Percentiles rank a stretch among this genome's conserved stretches.
Evolutionary conservation across 2,113 vertebrate genomes (phyloP).

Genomic region (Tapirus terrestris): DNA sequence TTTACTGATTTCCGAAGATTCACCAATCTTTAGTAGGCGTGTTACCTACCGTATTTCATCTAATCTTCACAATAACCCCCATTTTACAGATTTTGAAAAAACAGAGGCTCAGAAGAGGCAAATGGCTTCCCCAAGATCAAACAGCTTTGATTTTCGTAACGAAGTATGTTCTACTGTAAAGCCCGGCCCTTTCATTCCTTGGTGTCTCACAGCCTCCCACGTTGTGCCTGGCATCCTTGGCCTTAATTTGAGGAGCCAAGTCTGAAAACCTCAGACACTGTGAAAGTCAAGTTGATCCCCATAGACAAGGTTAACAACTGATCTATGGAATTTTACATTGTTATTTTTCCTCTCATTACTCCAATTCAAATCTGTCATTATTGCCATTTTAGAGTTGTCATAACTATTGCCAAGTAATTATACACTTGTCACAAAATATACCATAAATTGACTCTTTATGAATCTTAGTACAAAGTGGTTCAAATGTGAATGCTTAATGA

Average conservation of each 20-base stretch:
- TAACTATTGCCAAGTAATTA: slow-evolving; percentile 72
- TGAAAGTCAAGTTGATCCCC: slow-evolving; percentile 54
- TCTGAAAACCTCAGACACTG: slow-evolving; percentile 51
- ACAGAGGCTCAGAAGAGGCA: not conserved
- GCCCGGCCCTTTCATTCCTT: not conserved
- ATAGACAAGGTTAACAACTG: slow-evolving; percentile 56
- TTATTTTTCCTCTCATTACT: slow-evolving; percentile 58
- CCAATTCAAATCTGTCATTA: slow-evolving; percentile 58
- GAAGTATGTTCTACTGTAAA: not conserved
- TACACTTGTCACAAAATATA: slow-evolving; percentile 78
- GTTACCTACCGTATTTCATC: not conserved
- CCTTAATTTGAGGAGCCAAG: slow-evolving; percentile 63
- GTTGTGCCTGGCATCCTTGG: not conserved
- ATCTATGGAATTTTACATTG: slow-evolving; percentile 57
- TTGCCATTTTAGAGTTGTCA: slow-evolving; percentile 64
- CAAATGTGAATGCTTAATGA: slow-evolving; percentile 66
- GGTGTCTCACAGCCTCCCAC: not conserved
- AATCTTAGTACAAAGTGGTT: slow-evolving; percentile 62
- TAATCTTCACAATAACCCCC: not conserved
- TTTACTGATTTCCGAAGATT: not conserved
- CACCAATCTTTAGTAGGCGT: not conserved
- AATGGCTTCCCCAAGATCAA: not conserved
- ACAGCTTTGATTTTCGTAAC: slow-evolving; percentile 21
- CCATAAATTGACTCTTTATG: slow-evolving; percentile 45
- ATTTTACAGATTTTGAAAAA: slow-evolving; percentile 57